A percentile compares a stretch with the other conserved stretches of the same genome.
Conservation (phyloP, 2,113 vertebrate species). For the Apus apus region DNA sequence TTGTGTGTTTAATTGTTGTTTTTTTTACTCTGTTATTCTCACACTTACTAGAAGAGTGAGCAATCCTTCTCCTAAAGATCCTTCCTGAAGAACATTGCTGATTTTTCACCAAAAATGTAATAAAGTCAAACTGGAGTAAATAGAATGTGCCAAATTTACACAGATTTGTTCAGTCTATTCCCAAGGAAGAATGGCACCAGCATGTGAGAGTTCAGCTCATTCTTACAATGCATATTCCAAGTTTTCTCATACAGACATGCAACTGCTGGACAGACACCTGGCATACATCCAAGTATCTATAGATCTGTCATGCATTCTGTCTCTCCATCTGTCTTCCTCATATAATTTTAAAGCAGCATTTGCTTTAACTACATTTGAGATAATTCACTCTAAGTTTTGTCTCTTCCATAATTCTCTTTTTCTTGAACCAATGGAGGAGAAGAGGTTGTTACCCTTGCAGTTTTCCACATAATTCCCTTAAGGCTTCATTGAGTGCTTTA, state of each 20-base stretch:
- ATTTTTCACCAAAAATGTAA: neutral
- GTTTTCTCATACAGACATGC: neutral
- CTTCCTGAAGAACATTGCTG: neutral
- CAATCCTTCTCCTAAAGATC: neutral
- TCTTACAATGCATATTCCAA: neutral
- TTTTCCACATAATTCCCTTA: neutral
- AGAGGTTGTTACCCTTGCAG: neutral
- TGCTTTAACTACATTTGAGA: neutral
- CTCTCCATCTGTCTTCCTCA: neutral
- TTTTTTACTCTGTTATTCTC: neutral
- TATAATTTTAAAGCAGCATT: neutral
- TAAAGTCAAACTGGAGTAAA: neutral
- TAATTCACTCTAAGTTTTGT: neutral
- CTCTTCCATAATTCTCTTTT: neutral
- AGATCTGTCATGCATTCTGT: neutral
- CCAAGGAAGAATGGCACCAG: neutral
- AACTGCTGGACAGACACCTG: neutral
- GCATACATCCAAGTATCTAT: neutral
- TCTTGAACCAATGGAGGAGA: neutral
- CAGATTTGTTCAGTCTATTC: neutral
- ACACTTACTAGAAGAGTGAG: neutral
- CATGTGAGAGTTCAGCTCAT: neutral
- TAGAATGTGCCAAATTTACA: neutral
- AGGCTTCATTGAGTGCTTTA: neutral
- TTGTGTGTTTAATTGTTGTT: accelerated